Evolutionary conservation across 2,113 vertebrate species (phyloP).

Genomic region (Pteropus alecto): DNA sequence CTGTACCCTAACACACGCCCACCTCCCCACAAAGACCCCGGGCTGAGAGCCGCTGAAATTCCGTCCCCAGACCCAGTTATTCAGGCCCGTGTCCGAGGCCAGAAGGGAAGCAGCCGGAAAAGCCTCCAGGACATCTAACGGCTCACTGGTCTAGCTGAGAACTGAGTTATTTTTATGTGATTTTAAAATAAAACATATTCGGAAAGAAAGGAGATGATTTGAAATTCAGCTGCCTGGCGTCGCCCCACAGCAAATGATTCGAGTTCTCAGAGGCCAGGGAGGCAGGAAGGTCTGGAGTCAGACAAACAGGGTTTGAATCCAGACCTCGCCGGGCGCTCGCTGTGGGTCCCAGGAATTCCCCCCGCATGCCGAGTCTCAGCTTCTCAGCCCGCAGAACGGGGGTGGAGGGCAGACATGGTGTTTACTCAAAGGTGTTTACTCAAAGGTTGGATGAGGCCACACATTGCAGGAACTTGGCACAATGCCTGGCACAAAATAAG

Average conservation of each 20-base stretch:
- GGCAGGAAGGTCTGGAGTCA: not conserved
- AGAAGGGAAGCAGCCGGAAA: not conserved
- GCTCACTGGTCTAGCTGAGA: not conserved
- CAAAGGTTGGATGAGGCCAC: not conserved
- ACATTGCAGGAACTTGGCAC: not conserved
- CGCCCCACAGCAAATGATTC: not conserved
- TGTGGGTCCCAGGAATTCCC: fast-evolving
- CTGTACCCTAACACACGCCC: not conserved
- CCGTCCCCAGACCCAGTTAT: too few relatives aligned
- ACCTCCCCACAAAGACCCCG: not conserved
- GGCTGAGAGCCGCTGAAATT: not conserved
- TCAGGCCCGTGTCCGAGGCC: not conserved
- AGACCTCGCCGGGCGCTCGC: fast-evolving
- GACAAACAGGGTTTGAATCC: not conserved
- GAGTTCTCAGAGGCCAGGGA: not conserved
- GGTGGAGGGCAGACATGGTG: not conserved
- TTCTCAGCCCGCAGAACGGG: not conserved
- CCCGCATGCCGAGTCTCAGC: not conserved
- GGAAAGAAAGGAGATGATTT: not conserved
- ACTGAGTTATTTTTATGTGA: conserved; percentile 10
- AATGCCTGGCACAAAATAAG: not conserved
- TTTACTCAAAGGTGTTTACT: not conserved
- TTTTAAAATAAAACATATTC: conserved; percentile 46
- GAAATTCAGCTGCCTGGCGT: not conserved
- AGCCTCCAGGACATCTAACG: not conserved